phyloP scores from a whole-genome alignment of 2,113 vertebrate genomes.

The Tapirus terrestris region DNA sequence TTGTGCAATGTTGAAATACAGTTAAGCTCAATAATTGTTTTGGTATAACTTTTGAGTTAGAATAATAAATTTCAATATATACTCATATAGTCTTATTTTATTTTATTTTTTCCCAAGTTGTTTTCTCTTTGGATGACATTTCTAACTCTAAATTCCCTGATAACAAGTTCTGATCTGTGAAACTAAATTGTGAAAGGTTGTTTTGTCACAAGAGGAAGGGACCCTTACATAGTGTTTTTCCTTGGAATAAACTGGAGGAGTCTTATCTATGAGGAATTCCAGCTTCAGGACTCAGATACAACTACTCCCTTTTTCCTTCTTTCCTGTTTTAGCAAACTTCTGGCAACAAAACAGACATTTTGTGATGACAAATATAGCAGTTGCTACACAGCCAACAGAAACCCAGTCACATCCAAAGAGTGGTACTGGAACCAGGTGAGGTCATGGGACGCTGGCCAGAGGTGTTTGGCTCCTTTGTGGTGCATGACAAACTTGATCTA shows the following conservation, averaged over 20 bases:
- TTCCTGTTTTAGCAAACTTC: slow-evolving; percentile 76
- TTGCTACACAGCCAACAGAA: slow-evolving; percentile 82
- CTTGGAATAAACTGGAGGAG: not conserved
- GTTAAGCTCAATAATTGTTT: not conserved
- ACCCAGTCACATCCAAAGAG: slow-evolving; percentile 89
- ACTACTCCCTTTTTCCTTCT: slow-evolving; percentile 78
- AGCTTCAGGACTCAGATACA: not conserved
- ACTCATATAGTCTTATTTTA: not conserved
- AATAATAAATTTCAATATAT: not conserved
- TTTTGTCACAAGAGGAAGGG: too few species aligned
- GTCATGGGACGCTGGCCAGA: slow-evolving; percentile 89
- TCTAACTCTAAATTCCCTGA: too few species aligned
- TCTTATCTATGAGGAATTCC: not conserved
- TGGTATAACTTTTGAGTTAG: not conserved
- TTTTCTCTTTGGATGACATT: not conserved
- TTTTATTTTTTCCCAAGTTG: not conserved
- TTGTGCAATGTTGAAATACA: not conserved
- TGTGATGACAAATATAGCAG: slow-evolving; percentile 76
- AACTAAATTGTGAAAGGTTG: too few species aligned
- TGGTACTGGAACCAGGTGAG: slow-evolving; percentile 72
- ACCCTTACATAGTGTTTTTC: too few species aligned
- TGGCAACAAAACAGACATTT: slow-evolving; percentile 84
- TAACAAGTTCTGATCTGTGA: too few species aligned
- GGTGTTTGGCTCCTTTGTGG: slow-evolving; percentile 80
- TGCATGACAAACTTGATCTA: too few species aligned